phyloP scores from a whole-genome alignment of 2,888 invertebrate species.

The Flabesymbios commensalis region DNA sequence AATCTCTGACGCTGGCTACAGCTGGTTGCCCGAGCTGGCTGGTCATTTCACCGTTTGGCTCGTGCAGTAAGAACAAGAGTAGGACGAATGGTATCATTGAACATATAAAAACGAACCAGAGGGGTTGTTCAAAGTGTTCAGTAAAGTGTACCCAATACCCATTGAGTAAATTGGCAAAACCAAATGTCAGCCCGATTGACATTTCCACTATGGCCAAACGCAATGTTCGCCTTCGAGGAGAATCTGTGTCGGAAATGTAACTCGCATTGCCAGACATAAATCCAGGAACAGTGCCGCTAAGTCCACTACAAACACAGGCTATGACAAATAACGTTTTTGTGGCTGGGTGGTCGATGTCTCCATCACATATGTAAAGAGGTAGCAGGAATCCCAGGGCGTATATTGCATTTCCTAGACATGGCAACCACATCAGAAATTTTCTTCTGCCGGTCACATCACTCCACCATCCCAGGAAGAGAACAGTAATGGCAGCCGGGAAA shows the following conservation, averaged over 20 bases:
- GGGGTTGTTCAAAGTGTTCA: conserved; percentile 46
- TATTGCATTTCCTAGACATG: conserved; percentile 50
- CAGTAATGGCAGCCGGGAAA: conserved; percentile 44
- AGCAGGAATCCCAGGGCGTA: conserved; percentile 45
- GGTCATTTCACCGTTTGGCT: conserved; percentile 25
- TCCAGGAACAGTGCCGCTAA: conserved; percentile 35
- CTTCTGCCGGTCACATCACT: conserved; percentile 55
- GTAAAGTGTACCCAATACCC: conserved; percentile 32
- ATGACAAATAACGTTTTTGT: conserved; percentile 29
- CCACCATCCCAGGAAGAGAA: conserved; percentile 55
- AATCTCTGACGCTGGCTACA: conserved; percentile 14
- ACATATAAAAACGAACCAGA: conserved; percentile 54
- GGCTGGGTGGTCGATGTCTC: conserved; percentile 25
- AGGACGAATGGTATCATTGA: conserved; percentile 48
- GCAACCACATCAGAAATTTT: conserved; percentile 56
- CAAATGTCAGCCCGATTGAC: conserved; percentile 36
- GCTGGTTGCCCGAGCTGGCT: conserved; percentile 12
- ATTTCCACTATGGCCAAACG: conserved; percentile 37
- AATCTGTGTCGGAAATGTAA: conserved; percentile 40
- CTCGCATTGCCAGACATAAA: conserved; percentile 38
- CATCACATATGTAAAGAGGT: conserved; percentile 30
- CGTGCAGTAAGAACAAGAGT: conserved; percentile 50
- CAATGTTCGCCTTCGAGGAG: conserved; percentile 28
- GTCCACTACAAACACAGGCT: conserved; percentile 29
- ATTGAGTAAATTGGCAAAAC: conserved; percentile 27